Percentiles rank a stretch among this genome's conserved stretches.
Conservation (phyloP, 92 coral and sea anemone genomes). For the Epizoanthus rinbou region DNA sequence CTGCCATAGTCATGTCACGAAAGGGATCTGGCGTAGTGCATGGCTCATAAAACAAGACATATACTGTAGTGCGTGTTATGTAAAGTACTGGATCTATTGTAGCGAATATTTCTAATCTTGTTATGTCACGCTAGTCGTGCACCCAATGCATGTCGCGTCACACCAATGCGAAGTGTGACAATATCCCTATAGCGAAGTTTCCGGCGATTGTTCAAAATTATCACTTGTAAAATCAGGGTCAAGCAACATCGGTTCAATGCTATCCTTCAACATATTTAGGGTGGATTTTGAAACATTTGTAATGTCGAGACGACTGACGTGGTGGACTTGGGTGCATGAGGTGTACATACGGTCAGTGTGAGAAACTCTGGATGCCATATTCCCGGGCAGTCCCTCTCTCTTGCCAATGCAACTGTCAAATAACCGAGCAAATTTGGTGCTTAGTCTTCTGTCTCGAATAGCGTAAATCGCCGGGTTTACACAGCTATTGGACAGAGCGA, state of each 20-base stretch:
- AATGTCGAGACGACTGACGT: not conserved
- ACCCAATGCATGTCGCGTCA: no score
- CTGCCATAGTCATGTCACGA: no score
- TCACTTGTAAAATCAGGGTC: constrained; percentile 1
- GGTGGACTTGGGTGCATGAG: not conserved
- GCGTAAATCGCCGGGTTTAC: constrained; percentile 80
- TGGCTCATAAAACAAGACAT: no score
- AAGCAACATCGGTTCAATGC: constrained; percentile 6
- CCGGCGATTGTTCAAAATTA: constrained; percentile 26
- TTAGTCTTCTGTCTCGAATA: constrained; percentile 64
- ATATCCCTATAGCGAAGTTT: constrained; percentile 6
- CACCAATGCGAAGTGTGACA: not conserved
- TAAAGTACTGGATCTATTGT: constrained; percentile 37
- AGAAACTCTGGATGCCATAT: not conserved
- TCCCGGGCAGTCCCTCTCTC: not conserved
- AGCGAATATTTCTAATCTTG: not conserved
- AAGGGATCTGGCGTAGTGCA: no score
- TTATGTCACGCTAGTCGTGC: not conserved
- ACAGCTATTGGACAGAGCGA: constrained; percentile 72
- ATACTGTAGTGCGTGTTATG: no score
- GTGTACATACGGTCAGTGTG: constrained; percentile 16
- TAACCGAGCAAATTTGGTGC: constrained; percentile 49
- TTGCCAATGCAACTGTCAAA: constrained; percentile 40
- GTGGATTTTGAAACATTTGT: constrained; percentile 7
- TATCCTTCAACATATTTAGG: not conserved